These are phyloP conservation scores for Synanthedon formicaeformis DNA, from an alignment of 2,888 invertebrate genomes.

Conservation along the genomic window DNA sequence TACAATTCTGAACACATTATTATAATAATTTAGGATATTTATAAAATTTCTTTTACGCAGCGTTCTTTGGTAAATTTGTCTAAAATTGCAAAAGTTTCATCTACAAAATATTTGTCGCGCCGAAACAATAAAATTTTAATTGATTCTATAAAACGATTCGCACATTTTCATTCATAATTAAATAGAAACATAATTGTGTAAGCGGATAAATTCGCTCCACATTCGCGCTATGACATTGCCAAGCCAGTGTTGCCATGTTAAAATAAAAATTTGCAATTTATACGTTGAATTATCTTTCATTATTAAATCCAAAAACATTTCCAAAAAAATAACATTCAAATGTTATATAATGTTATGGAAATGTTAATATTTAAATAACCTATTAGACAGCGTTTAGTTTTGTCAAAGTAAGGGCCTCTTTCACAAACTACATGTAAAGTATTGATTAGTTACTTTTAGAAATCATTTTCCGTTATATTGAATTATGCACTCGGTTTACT, in stretches of 20 bases:
- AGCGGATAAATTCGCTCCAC: conserved; percentile 51
- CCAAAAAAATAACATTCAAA: too few relatives aligned
- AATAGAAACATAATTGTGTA: conserved; percentile 27
- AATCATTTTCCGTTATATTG: too few relatives aligned
- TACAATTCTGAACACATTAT: background rate
- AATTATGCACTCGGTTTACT: too few relatives aligned
- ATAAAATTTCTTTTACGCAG: background rate
- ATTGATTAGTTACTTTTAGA: too few relatives aligned
- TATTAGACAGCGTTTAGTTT: too few relatives aligned
- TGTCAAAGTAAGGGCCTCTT: too few relatives aligned
- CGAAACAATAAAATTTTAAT: background rate
- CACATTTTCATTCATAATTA: conserved; percentile 59
- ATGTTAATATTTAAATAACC: too few relatives aligned
- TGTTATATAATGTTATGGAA: too few relatives aligned
- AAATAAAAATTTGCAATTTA: background rate
- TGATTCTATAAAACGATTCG: background rate
- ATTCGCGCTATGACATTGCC: conserved; percentile 47
- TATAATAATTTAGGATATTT: background rate
- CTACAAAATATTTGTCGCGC: background rate
- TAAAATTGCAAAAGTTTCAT: background rate
- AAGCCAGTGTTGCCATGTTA: conserved; percentile 22
- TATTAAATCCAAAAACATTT: too few relatives aligned
- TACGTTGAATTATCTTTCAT: background rate
- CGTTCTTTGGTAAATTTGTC: background rate
- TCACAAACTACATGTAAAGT: too few relatives aligned